Conservation (phyloP, 2,888 invertebrate species). For the Drosophila flavopinicola region DNA sequence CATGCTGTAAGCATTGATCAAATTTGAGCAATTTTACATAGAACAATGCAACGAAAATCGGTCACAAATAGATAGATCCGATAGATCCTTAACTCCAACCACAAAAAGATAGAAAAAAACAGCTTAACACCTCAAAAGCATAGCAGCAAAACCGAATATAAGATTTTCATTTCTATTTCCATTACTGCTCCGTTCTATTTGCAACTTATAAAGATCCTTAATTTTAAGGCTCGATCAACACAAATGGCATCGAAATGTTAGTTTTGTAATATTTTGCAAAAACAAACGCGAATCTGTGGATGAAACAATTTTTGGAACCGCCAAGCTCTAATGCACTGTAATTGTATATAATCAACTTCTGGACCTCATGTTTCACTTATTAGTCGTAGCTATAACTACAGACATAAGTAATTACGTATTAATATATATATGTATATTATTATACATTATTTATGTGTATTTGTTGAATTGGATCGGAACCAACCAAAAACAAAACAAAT, state of each 20-base stretch:
- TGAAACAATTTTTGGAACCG: conserved; percentile 35
- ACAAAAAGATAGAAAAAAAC: conserved; percentile 8
- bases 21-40: conserved; percentile 25
- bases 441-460: conserved; percentile 51
- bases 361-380: conserved; percentile 75
- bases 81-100: conserved; percentile 6
- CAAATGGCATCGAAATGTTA: conserved; percentile 27
- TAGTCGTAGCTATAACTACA: conserved; percentile 34
- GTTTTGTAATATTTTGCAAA: conserved; percentile 9
- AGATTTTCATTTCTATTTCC: neutral
- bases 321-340: conserved; percentile 52
- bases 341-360: conserved; percentile 70
- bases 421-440: conserved; percentile 36
- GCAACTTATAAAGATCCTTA: neutral
- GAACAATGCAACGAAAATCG: conserved; percentile 61
- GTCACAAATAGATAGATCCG: conserved; percentile 4
- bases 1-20: conserved; percentile 24
- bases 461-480: conserved; percentile 54
- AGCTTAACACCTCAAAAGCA: conserved; percentile 32
- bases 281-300: conserved; percentile 11
- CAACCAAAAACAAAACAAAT: conserved; percentile 25
- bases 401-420: conserved; percentile 24
- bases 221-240: neutral
- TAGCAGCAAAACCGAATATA: neutral
- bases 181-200: neutral